Evolutionary conservation across 2,888 invertebrate species (phyloP).

Genomic region (Gibbula magus): DNA sequence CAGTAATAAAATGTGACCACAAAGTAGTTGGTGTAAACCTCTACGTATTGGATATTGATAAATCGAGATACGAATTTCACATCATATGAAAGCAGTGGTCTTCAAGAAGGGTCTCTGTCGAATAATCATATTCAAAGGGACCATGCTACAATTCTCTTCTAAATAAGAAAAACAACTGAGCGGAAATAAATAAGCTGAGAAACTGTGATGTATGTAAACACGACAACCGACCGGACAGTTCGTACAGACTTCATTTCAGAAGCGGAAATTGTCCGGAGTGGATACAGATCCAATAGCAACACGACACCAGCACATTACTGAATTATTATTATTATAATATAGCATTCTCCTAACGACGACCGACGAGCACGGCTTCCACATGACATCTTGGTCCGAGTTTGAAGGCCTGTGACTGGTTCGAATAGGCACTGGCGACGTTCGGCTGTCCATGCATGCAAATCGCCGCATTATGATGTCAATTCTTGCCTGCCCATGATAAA

Average conservation of each 20-base stretch:
- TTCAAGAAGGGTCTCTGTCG: no score
- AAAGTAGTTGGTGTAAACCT: no score
- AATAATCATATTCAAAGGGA: no score
- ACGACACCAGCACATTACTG: background rate
- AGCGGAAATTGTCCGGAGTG: background rate
- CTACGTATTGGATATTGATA: no score
- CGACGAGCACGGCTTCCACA: background rate
- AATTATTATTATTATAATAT: constrained; percentile 13
- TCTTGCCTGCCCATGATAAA: background rate
- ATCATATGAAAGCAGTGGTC: no score
- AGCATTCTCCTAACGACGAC: background rate
- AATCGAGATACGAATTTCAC: no score
- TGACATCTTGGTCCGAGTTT: background rate
- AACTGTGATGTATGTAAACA: no score
- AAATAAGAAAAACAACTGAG: no score
- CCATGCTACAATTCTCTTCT: no score
- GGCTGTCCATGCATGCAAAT: constrained; percentile 3
- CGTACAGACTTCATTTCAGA: background rate
- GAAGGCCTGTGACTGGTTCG: constrained; percentile 4
- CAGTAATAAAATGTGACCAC: no score
- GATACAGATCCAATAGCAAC: background rate
- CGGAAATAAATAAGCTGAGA: no score
- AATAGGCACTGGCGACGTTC: background rate
- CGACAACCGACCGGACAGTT: no score
- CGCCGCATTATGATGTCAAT: constrained; percentile 11